Evolutionary conservation across 2,888 invertebrate genomes (phyloP), one percentile per base, ranked within the genome.

Genomic region (Caenorhabditis japonica): DNA sequence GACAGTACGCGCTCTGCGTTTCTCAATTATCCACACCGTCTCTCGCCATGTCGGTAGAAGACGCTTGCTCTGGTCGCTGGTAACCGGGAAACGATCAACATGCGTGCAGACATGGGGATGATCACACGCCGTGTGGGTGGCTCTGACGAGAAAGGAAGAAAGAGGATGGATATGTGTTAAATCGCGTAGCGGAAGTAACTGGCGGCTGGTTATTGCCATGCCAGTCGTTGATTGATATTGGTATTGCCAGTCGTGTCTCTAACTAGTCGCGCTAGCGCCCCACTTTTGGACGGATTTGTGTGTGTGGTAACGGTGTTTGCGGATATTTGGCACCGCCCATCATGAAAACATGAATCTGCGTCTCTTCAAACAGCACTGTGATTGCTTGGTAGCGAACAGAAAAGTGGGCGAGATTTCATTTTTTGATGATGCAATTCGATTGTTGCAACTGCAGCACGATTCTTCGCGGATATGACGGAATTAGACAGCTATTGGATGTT

Each of bases 1-100:
- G 66, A 66, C 66, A 66, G 66, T 66, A 66, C 66, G 66, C 66
- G 66, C 27, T 43, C 66, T 56, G 41, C 56, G 66, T 44, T 51
- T 66, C 66, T 4, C 19, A 2, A 19, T 51, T 56, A 34, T 55
- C 10, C 27, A 10, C 27, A 23, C 34, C 44, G 34, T 66, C 30
- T 56, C 30, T 1, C 19, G 23, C 12, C 8, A 23, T 2, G 44
- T 23, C 21, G n/a, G 38, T 34, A 49, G 49, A 21, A 39, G 17
- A 21, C 34, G 49, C 49, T 17, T 30, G 49, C 49, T 49, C 51
- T 15, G 10, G 7, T 38, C 19, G 34, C 49, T 34, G 13, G 38
- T 23, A 51, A 19, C 7, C n/a, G 25, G 34, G 25, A 36, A 30
- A 38, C 25, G 51, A 51, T 51, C 36, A 49, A 36, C 1, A 36